A percentile compares a stretch with the other conserved stretches of the same genome.
Conservation (phyloP, 2,888 invertebrate species). For the Drosophila pseudotalamancana region DNA sequence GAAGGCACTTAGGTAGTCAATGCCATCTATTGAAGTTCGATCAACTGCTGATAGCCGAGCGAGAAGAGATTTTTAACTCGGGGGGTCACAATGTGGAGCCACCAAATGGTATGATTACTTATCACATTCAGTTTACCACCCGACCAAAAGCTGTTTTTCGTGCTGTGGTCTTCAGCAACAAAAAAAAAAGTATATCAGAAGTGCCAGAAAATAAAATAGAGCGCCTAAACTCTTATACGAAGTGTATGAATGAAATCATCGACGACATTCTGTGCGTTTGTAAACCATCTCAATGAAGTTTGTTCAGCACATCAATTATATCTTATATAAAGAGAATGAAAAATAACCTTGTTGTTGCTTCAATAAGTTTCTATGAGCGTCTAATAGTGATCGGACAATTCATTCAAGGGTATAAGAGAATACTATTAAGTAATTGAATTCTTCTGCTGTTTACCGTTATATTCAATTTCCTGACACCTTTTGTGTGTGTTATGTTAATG, state of each 20-base stretch:
- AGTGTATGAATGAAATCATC: background rate
- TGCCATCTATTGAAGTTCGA: conserved; percentile 17
- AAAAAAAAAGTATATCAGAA: background rate
- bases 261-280: background rate
- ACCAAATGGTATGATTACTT: background rate
- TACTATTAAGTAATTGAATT: too few species aligned
- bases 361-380: too few species aligned
- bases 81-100: conserved; percentile 1
- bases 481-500: too few species aligned
- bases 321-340: too few species aligned
- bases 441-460: too few species aligned
- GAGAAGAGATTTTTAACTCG: background rate
- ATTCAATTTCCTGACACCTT: too few species aligned
- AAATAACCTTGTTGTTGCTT: too few species aligned
- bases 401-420: too few species aligned
- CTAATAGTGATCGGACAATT: too few species aligned
- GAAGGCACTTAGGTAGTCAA: background rate
- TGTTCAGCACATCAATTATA: too few species aligned
- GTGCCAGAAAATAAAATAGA: background rate
- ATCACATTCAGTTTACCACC: background rate
- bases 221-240: background rate
- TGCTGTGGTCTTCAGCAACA: background rate
- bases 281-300: background rate
- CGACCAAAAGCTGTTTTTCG: background rate
- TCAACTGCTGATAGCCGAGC: conserved; percentile 5